Evolutionary conservation across 2,888 invertebrate genomes (phyloP), one percentile per base, ranked within the genome.

Genomic region (Rhaphigaster nebulosa): DNA sequence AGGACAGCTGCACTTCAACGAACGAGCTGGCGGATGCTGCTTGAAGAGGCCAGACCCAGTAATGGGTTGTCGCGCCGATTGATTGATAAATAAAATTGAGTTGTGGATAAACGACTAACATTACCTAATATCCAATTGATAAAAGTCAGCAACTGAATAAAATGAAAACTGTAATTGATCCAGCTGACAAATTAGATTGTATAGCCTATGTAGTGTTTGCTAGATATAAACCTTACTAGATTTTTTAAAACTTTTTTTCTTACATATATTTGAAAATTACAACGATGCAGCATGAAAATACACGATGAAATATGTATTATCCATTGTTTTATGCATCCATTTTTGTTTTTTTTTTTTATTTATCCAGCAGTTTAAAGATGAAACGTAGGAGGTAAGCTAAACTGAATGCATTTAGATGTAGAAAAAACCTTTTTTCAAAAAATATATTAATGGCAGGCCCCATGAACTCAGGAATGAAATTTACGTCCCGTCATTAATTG

Each of bases 401-500:
- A 84, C 3, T 84, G 13, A 26, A 45, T 84, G 45, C 26, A 84
- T n/a, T 45, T 84, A 84, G 41, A 45, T 18, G 0, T n/a, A 45
- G 45, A 45, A 45, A 45, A n/a, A n/a, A 45, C 1, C 1, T 2
- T n/a, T 23, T 45, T 45, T 50, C 26, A 45, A 84, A 84, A 38
- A 84, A 45, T 45, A n/a, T 50, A 45, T 45, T 45, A 84, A 84
- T 84, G 84, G n/a, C 84, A 84, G 84, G 84, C 45, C 45, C 45
- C 38, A 26, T 15, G 52, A 50, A n/a, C 18, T 45, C 45, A 45
- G 89, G 29, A 76, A 89, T 50, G 89, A 52, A 18, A 70, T 89
- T 29, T 89, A 50, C 45, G 89, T 89, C 41, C 89, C 89, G 29
- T 89, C 89, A 29, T 50, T 89, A 76, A 70, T 89, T 76, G 50